phyloP scores from a whole-genome alignment of 2,113 vertebrate genomes.

The Corydoras sp. region DNA sequence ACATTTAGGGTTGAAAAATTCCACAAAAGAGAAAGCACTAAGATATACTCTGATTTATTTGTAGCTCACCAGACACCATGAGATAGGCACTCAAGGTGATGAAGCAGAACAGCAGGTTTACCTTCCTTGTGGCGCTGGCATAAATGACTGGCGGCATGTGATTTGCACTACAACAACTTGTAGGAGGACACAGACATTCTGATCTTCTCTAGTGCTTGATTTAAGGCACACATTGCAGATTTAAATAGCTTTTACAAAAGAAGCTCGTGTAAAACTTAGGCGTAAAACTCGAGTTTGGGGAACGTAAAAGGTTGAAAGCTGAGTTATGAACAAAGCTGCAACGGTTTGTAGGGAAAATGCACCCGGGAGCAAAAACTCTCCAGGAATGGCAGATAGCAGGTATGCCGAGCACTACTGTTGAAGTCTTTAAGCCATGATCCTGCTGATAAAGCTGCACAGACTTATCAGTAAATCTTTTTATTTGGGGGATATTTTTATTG shows the following conservation, averaged over 20 bases:
- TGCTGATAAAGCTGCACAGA: too few species aligned
- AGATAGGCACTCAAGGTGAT: conserved; percentile 57
- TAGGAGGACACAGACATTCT: conserved; percentile 21
- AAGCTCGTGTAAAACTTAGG: conserved; percentile 26
- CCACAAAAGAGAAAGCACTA: conserved; percentile 44
- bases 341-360: conserved; percentile 28
- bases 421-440: conserved; percentile 6
- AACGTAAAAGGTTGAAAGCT: conserved; percentile 24
- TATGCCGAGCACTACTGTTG: neutral
- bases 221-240: conserved; percentile 26
- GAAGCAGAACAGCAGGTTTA: conserved; percentile 53
- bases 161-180: conserved; percentile 47
- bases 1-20: conserved; percentile 16
- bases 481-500: neutral
- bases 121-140: conserved; percentile 42
- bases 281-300: conserved; percentile 26
- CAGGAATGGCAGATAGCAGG: conserved; percentile 7
- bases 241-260: conserved; percentile 37
- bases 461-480: conserved; percentile 1
- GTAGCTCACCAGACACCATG: conserved; percentile 5
- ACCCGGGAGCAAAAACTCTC: conserved; percentile 20
- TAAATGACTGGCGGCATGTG: conserved; percentile 42
- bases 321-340: conserved; percentile 28
- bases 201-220: conserved; percentile 38
- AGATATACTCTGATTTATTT: conserved; percentile 56